Conservation (phyloP, 92 coral and sea anemone species). For the Porites divaricata region DNA sequence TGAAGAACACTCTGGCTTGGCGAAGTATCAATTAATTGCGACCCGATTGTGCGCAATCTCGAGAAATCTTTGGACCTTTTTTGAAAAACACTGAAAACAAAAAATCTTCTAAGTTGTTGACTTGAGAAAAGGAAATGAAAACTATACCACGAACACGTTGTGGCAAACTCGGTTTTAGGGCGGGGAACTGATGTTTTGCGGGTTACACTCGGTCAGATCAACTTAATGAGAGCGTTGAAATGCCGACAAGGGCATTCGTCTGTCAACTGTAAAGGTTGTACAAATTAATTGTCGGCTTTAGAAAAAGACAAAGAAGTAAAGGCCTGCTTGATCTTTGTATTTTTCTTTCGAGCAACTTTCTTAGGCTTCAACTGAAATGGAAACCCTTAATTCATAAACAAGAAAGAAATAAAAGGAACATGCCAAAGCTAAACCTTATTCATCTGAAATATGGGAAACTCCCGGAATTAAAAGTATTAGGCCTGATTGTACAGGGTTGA, state of each 20-base stretch:
- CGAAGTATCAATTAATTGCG: too few relatives aligned
- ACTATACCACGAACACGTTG: neutral
- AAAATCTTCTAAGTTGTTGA: too few relatives aligned
- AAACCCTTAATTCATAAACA: neutral
- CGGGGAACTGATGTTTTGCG: neutral
- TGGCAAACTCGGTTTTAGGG: neutral
- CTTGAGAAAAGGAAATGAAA: neutral
- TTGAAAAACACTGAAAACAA: too few relatives aligned
- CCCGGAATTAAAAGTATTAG: constrained; percentile 24
- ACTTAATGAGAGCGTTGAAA: neutral
- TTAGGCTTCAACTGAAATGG: neutral
- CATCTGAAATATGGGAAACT: neutral
- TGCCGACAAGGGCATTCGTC: neutral
- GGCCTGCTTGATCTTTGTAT: neutral
- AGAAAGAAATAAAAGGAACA: neutral
- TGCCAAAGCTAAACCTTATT: neutral
- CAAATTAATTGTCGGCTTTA: neutral
- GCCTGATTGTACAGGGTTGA: neutral
- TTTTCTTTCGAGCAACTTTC: neutral
- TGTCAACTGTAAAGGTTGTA: neutral
- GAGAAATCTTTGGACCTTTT: too few relatives aligned
- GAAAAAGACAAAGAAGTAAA: neutral
- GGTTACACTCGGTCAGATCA: too few relatives aligned
- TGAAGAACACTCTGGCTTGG: too few relatives aligned
- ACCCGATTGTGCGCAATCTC: too few relatives aligned